Conservation (phyloP, 2,113 vertebrate genomes). For the Syrrhaptes paradoxus region DNA sequence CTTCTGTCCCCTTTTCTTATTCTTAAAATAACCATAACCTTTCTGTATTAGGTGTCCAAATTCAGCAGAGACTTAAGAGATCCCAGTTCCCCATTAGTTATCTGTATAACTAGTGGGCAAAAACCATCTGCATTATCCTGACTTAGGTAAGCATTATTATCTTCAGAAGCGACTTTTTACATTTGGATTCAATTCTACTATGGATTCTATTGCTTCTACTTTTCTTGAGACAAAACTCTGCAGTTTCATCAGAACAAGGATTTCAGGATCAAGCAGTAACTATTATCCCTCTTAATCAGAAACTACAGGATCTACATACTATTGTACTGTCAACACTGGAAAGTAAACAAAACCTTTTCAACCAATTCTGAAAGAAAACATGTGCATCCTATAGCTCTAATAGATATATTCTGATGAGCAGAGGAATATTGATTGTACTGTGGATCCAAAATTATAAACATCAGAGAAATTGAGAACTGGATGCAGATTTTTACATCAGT, state of each 20-base stretch:
- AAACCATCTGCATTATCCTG: fast-evolving
- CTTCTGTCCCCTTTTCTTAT: not conserved
- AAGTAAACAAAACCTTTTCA: not conserved
- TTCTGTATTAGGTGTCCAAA: not conserved
- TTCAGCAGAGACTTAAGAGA: not conserved
- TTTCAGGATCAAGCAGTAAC: not conserved
- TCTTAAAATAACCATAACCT: not conserved
- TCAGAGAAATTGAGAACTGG: not conserved
- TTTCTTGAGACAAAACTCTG: not conserved
- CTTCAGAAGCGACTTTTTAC: not conserved
- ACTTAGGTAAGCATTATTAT: not conserved
- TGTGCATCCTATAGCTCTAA: not conserved
- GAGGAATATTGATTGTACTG: not conserved
- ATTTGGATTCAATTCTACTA: not conserved
- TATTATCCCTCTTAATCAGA: not conserved
- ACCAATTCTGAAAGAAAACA: not conserved
- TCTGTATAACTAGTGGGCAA: not conserved
- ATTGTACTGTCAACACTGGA: not conserved
- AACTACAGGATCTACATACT: not conserved
- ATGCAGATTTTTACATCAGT: not conserved
- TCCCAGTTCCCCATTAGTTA: not conserved
- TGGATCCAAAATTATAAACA: not conserved
- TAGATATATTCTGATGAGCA: not conserved
- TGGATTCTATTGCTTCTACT: not conserved
- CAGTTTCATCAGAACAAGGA: not conserved